Evolutionary conservation across 1,140 invertebrate species (phyloP), one percentile per base, ranked within the genome.

Genomic region (Odontomachus brunneus): DNA sequence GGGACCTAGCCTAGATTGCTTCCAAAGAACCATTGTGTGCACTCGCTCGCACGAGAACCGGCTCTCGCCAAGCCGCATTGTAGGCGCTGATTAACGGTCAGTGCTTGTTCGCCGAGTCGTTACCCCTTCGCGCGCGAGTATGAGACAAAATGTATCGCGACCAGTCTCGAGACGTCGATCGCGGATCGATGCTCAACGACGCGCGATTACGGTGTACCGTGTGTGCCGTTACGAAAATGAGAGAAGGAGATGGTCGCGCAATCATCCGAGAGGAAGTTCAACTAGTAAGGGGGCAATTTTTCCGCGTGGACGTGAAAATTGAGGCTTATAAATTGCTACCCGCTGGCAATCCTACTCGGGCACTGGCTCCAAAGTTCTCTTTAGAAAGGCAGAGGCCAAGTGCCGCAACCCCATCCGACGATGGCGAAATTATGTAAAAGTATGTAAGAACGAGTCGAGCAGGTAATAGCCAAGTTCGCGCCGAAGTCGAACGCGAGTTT

Each of bases 1-100:
- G 48, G 38, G 82, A 78, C 38, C 82, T 74, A 83, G 65, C 80
- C 57, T 75, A 83, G 71, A 83, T 83, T 83, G 62, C 73, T 78
- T 83, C 63, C 63, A 49, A 67, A 78, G 62, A 83, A 83, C 51
- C 74, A 82, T 82, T 76, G 81, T 69, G 73, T n/a, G 60, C 29
- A 44, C 49, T 67, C 69, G 83, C 15, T 76, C 57, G 48, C 59
- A 67, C 82, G 44, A 55, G 66, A 62, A 49, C 71, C 29, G 29
- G 17, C 57, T 38, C 82, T n/a, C n/a, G 62, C 65, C 65, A 38
- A 38, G 59, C 33, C 44, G 24, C 38, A 66, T 78, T 66, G 62
- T 75, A 24, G 51, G 1, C 26, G 66, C 62, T 83, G 82, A 83
- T 78, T 82, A 82, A 82, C 72, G 44, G 48, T 14, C 49, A 5